Evolutionary conservation across 2,888 invertebrate genomes (phyloP).

Genomic region (Acleris literana): DNA sequence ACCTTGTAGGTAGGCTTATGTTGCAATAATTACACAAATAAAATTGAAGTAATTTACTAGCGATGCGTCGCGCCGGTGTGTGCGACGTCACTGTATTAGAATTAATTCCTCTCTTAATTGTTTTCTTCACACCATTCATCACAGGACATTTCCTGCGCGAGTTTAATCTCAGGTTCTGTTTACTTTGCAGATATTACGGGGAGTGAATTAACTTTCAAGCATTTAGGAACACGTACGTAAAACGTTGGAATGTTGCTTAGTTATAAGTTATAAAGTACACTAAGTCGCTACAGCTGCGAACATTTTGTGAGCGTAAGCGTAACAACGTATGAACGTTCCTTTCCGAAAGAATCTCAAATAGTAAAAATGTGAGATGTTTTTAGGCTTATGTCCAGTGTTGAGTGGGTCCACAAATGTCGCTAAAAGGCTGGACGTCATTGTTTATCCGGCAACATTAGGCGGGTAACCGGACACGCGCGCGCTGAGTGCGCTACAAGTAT

Average conservation of each 20-base stretch:
- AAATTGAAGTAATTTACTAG: slow-evolving; percentile 21
- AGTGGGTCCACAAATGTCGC: slow-evolving; percentile 84
- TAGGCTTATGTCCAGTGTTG: slow-evolving; percentile 81
- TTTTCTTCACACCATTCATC: slow-evolving; percentile 31
- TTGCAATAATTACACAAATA: slow-evolving; percentile 27
- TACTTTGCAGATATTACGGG: slow-evolving; percentile 21
- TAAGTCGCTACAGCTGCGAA: neutral
- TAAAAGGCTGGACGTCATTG: slow-evolving; percentile 84
- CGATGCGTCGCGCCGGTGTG: slow-evolving; percentile 22
- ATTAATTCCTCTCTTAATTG: slow-evolving; percentile 35
- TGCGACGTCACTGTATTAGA: slow-evolving; percentile 31
- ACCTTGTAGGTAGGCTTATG: slow-evolving; percentile 9
- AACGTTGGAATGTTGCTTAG: slow-evolving; percentile 11
- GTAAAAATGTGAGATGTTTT: slow-evolving; percentile 77
- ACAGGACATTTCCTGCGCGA: slow-evolving; percentile 18
- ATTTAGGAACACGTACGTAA: slow-evolving; percentile 17
- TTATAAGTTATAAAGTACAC: neutral
- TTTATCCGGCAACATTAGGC: slow-evolving; percentile 84
- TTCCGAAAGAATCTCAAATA: slow-evolving; percentile 71
- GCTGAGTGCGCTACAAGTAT: slow-evolving; percentile 84
- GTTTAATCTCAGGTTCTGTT: slow-evolving; percentile 24
- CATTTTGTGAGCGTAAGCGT: neutral
- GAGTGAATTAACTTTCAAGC: slow-evolving; percentile 19
- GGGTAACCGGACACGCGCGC: slow-evolving; percentile 83
- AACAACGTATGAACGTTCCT: slow-evolving; percentile 54